Evolutionary conservation across 2,888 invertebrate genomes (phyloP).

Genomic region (Operophtera brumata): DNA sequence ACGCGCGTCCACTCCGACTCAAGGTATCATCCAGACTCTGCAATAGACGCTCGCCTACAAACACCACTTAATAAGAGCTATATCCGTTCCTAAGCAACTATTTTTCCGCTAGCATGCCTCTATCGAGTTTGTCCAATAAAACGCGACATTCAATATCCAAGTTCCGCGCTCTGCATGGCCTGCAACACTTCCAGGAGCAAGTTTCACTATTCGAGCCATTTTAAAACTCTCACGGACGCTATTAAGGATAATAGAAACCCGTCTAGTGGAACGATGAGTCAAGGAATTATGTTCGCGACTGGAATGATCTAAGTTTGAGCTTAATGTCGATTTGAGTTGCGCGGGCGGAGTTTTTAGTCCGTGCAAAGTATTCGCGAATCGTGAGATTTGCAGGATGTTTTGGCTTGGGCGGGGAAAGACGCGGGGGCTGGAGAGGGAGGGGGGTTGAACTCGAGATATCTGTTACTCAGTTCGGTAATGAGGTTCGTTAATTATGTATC

Average conservation of each 20-base stretch:
- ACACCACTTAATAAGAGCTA: conserved; percentile 2
- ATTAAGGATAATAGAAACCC: conserved; percentile 77
- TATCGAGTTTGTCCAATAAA: conserved; percentile 72
- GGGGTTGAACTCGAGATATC: conserved; percentile 46
- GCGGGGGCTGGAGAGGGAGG: conserved; percentile 23
- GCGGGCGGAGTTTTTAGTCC: conserved; percentile 38
- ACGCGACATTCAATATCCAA: conserved; percentile 70
- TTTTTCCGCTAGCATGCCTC: conserved; percentile 44
- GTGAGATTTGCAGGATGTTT: conserved; percentile 31
- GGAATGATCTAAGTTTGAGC: conserved; percentile 73
- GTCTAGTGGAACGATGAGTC: conserved; percentile 70
- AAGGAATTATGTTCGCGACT: conserved; percentile 67
- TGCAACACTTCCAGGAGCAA: conserved; percentile 71
- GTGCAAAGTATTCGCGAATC: conserved; percentile 40
- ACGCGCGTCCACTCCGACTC: conserved; percentile 45
- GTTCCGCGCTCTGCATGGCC: conserved; percentile 63
- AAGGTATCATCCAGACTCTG: conserved; percentile 32
- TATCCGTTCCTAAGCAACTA: conserved; percentile 41
- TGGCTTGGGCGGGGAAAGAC: conserved; percentile 15
- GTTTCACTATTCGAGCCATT: conserved; percentile 73
- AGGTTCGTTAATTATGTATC: conserved; percentile 79
- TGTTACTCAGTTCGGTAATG: conserved; percentile 71
- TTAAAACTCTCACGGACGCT: conserved; percentile 77
- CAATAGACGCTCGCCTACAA: conserved; percentile 27
- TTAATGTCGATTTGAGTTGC: conserved; percentile 57